phyloP scores from a whole-genome alignment of 2,797 vertebrate genomes.

The Cirrhinus molitorella region DNA sequence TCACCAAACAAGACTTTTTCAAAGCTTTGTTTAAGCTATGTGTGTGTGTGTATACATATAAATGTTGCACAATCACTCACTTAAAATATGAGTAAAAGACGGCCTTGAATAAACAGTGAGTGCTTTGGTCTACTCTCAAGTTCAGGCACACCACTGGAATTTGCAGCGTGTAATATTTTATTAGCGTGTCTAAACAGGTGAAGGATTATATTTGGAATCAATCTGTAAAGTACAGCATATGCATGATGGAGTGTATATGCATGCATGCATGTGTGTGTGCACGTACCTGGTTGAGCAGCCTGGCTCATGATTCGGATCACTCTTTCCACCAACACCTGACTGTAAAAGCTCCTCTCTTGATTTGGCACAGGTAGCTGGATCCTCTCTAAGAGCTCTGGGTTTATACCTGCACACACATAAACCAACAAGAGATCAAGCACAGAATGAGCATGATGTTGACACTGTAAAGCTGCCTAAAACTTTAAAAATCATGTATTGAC shows the following conservation, averaged over 20 bases:
- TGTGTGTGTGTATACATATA: neutral
- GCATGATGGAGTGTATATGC: too few relatives aligned
- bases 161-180: neutral
- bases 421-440: neutral
- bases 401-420: constrained; percentile 83
- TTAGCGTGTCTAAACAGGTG: constrained; percentile 24
- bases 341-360: constrained; percentile 87
- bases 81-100: neutral
- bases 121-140: neutral
- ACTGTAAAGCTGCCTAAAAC: neutral
- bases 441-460: neutral
- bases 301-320: constrained; percentile 94
- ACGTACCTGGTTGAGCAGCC: constrained; percentile 89
- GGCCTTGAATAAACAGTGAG: neutral
- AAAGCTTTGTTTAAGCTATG: neutral
- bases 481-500: neutral
- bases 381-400: constrained; percentile 87
- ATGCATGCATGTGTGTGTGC: too few relatives aligned
- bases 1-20: neutral
- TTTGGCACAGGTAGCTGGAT: constrained; percentile 90
- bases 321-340: constrained; percentile 90
- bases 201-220: constrained; percentile 1
- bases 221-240: neutral
- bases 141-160: constrained; percentile 27
- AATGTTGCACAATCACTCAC: constrained; percentile 1